Evolutionary conservation across 2,888 invertebrate species (phyloP), one percentile per base, ranked within the genome.

Genomic region (Sisyra nigra): DNA sequence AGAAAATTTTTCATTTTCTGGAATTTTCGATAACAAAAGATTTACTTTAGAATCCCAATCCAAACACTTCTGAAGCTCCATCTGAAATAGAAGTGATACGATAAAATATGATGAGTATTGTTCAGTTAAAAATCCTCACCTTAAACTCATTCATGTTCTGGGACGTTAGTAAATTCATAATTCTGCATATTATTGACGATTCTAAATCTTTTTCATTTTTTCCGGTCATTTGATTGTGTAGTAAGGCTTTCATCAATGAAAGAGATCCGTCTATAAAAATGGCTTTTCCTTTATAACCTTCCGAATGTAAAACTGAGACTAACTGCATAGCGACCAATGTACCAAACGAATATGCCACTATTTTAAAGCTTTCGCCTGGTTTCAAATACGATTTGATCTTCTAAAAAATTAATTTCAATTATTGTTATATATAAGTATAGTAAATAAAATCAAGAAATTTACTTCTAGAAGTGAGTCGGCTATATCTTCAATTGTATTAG

Each of bases 261-360:
- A 83, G 84, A 0, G 81, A 68, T 7, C 92, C 91, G 57, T 94
- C 94, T 39, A 96, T 67, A 10, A 88, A 70, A 52, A 81, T 66
- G 2, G 84, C 52, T 34, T 69, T 66, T 3, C 83, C 84, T 10
- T 55, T 63, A 41, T 67, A 66, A 49, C 81, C 82, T 53, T 71
- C 65, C 7, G 61, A 63, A 59, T 88, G 87, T 31, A 93, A 63
- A 53, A 72, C 67, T 7, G 73, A 63, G 3, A 78, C 81, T 45
- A 93, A 63, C 57, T 91, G 85, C 44, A 92, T 61, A 0, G 81
- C 80, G 15, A 91, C 67, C 17, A 82, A 60, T 0, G 80, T 68
- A 37, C 96, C 96, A 55, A 78, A 93, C 10, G 94, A 96, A 65
- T 96, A 93, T 2, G 85, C 92, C 10, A 83, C 71, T 1, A 96